Evolutionary conservation across 2,113 vertebrate genomes (phyloP), one percentile per base, ranked within the genome.

Genomic region (Trachemys scripta): DNA sequence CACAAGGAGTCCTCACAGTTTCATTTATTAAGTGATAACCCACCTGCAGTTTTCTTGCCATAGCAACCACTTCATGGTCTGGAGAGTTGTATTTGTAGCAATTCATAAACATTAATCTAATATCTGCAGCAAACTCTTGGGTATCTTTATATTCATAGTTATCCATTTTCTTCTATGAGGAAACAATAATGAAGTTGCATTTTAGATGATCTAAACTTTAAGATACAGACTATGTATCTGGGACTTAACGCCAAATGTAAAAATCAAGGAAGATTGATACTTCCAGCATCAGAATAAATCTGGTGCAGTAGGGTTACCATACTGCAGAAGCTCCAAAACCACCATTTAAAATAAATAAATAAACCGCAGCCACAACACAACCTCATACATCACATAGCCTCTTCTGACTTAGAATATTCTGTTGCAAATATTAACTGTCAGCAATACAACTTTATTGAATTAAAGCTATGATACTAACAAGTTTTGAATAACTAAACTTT

Each of bases 21-120:
- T n/a, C 72, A 27, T 80, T 25, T 83, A 35, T 78, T 90, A 35
- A 59, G 14, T 47, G 29, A 57, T 76, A 89, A 86, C 94, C 93
- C 95, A 99, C 99, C 99, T 99, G 99, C 49, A 99, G 98, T 95
- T 98, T 99, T 95, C 98, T 98, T 92, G 99, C 99, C 99, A 99
- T 99, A 86, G 93, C 84, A 84, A 99, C 99, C 45, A 99, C 98
- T 95, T 99, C 99, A 72, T 98, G 98, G 35, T 98, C 98, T 51
- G 99, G 98, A 93, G 99, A 98, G 95, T 99, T 99, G 88, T 96
- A 98, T 95, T 98, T 99, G 95, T 99, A 99, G 96, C 98, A 99
- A 95, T 98, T 99, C 97, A 99, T 99, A 94, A 99, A 99, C 99
- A 99, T 99, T 93, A 99, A 96, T 84, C 99, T 98, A 81, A 99